phyloP scores from a whole-genome alignment of 92 coral and sea anemone species.

The Siderastrea siderea region DNA sequence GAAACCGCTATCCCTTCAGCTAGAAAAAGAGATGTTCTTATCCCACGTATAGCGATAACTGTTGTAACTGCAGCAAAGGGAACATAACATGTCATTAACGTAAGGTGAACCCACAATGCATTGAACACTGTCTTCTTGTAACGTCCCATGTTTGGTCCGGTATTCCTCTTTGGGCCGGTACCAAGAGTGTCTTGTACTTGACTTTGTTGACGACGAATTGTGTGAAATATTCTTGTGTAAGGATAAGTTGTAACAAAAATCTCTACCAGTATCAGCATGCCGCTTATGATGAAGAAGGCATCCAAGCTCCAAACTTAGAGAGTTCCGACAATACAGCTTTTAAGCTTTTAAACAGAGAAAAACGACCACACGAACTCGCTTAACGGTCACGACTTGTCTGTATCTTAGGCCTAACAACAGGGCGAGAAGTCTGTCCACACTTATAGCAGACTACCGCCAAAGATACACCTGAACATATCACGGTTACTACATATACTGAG shows the following conservation, averaged over 20 bases:
- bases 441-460: neutral
- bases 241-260: neutral
- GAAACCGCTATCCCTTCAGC: neutral
- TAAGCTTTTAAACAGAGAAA: neutral
- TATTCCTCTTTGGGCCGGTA: too few species aligned
- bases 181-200: neutral
- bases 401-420: conserved; percentile 5
- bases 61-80: too few species aligned
- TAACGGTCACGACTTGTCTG: conserved; percentile 13
- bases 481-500: neutral
- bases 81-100: too few species aligned
- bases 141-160: neutral
- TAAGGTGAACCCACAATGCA: too few species aligned
- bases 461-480: neutral
- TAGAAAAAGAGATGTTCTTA: conserved; percentile 7
- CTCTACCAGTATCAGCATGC: neutral
- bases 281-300: neutral
- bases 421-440: conserved; percentile 29
- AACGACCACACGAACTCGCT: neutral
- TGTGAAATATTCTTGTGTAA: neutral
- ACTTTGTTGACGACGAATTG: neutral
- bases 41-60: too few species aligned
- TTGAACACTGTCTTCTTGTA: neutral
- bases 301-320: conserved; percentile 12
- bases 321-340: neutral